Percentiles rank a stretch among this genome's conserved stretches.
These are phyloP conservation scores for Agrochola litura DNA, from an alignment of 2,888 invertebrate genomes.

Conservation along the genomic window DNA sequence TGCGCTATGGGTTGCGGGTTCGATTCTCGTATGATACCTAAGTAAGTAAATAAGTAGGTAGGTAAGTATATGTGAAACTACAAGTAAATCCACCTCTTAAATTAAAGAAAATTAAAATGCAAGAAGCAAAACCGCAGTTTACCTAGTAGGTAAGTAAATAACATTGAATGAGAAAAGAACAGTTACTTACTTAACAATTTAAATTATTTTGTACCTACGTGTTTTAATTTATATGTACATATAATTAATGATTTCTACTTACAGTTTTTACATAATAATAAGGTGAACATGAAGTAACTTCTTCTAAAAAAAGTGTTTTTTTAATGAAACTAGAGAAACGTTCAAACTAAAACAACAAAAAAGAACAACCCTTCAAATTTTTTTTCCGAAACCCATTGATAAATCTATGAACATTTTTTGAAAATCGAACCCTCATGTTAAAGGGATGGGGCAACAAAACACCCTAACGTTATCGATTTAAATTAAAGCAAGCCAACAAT, in stretches of 20 bases:
- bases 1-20: neutral
- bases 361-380: accelerated
- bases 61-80: neutral
- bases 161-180: neutral
- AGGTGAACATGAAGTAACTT: neutral
- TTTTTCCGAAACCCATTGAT: neutral
- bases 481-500: constrained; percentile 23
- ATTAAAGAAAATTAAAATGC: neutral
- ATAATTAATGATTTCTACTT: neutral
- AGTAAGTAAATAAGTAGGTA: neutral
- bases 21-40: neutral
- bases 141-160: neutral
- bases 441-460: constrained; percentile 19
- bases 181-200: neutral
- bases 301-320: no score
- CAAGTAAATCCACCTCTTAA: no score
- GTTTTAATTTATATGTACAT: neutral
- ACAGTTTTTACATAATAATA: neutral
- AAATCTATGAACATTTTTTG: constrained; percentile 12
- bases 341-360: neutral
- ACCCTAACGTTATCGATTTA: constrained; percentile 47
- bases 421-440: constrained; percentile 1
- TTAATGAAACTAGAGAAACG: no score
- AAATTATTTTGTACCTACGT: neutral
- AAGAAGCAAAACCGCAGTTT: neutral